These are phyloP conservation scores for Euproctis similis DNA, from an alignment of 2,888 invertebrate genomes.

Conservation along the genomic window DNA sequence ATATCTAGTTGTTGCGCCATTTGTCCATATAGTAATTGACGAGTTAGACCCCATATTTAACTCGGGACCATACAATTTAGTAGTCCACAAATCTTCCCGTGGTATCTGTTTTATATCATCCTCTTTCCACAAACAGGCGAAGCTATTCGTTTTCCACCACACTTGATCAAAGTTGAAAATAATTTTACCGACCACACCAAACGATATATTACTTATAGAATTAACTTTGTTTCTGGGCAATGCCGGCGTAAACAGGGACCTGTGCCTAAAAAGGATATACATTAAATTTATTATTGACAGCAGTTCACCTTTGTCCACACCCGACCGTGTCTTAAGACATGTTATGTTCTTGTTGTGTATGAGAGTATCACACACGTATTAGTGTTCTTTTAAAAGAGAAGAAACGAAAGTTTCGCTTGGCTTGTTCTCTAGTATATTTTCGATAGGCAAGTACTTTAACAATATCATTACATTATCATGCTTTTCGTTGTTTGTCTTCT, in stretches of 20 bases:
- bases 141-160: background rate
- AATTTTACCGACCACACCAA: constrained; percentile 82
- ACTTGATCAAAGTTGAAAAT: constrained; percentile 77
- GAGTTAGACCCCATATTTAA: constrained; percentile 1
- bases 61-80: background rate
- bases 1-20: background rate
- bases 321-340: too few relatives aligned
- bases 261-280: too few relatives aligned
- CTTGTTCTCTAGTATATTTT: too few relatives aligned
- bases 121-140: background rate
- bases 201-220: constrained; percentile 75
- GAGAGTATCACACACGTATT: too few relatives aligned
- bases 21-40: background rate
- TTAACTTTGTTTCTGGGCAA: constrained; percentile 71
- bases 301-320: too few relatives aligned
- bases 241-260: constrained; percentile 72
- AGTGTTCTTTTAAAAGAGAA: too few relatives aligned
- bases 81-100: background rate
- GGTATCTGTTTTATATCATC: background rate
- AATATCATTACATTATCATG: too few relatives aligned
- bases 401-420: too few relatives aligned
- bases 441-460: too few relatives aligned
- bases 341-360: too few relatives aligned
- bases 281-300: too few relatives aligned
- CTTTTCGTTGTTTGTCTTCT: too few relatives aligned